Evolutionary conservation across 2,797 vertebrate species (phyloP).

Genomic region (Buphagus erythrorhynchus): DNA sequence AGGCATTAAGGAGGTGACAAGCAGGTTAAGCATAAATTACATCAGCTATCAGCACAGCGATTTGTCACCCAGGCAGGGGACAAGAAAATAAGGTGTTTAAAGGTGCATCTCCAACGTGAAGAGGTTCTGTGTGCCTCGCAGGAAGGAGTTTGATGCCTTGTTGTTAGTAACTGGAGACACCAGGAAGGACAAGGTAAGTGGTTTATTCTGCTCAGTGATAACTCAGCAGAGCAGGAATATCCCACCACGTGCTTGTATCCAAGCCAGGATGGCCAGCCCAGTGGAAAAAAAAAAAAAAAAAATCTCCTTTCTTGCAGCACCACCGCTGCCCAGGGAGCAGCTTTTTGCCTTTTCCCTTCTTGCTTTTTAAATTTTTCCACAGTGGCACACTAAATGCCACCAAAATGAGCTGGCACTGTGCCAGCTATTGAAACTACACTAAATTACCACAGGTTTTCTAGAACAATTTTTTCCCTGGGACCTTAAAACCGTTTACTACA

Average conservation of each 20-base stretch:
- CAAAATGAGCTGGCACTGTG: not conserved
- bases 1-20: not conserved
- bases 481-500: conserved; percentile 15
- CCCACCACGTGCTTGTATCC: fast-evolving
- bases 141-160: not conserved
- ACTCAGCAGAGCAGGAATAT: not conserved
- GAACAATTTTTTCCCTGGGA: conserved; percentile 30
- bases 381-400: not conserved
- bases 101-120: not conserved
- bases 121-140: not conserved
- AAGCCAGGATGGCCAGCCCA: not conserved
- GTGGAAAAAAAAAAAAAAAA: not conserved
- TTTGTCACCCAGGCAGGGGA: not conserved
- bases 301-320: not conserved
- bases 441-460: conserved; percentile 9
- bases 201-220: not conserved
- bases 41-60: not conserved
- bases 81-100: not conserved
- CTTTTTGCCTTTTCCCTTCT: not conserved
- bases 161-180: not conserved
- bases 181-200: not conserved
- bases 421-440: conserved; percentile 13
- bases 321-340: not conserved
- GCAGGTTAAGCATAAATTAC: not conserved
- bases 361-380: not conserved